A percentile compares a stretch with the other conserved stretches of the same genome.
Conservation (phyloP, 2,888 invertebrate species). For the Eupithecia tripunctaria region DNA sequence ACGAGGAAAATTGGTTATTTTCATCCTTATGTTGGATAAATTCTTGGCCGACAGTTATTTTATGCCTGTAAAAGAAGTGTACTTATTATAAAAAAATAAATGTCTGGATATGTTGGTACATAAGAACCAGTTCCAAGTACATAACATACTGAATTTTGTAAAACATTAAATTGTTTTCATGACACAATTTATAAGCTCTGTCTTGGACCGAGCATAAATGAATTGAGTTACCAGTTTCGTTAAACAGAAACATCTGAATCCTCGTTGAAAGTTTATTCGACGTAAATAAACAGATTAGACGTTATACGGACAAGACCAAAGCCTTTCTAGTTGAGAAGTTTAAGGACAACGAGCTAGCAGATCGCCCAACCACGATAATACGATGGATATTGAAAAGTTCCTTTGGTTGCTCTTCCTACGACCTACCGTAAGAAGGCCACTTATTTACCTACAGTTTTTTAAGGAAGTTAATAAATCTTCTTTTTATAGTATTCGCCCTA, state of each 20-base stretch:
- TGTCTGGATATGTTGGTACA: not conserved
- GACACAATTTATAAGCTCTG: not conserved
- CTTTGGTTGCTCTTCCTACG: not conserved
- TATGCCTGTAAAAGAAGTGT: too few species aligned
- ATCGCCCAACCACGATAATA: constrained; percentile 20
- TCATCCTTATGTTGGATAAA: not conserved
- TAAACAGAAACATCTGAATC: constrained; percentile 26
- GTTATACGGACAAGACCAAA: constrained; percentile 31
- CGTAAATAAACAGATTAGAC: constrained; percentile 30
- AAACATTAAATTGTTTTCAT: constrained; percentile 1
- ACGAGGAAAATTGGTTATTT: not conserved
- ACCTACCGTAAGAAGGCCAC: not conserved
- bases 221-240: constrained; percentile 18
- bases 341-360: constrained; percentile 30
- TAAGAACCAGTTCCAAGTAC: not conserved
- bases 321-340: constrained; percentile 31
- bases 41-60: not conserved
- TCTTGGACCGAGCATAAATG: not conserved
- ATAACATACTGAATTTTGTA: not conserved
- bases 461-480: not conserved
- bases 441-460: not conserved
- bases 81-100: too few species aligned
- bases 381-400: constrained; percentile 32
- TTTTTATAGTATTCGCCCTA: not conserved
- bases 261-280: constrained; percentile 23